A percentile compares a stretch with the other conserved stretches of the same genome.
phyloP scores from a whole-genome alignment of 1,140 invertebrate species.

The Musca vetustissima region DNA sequence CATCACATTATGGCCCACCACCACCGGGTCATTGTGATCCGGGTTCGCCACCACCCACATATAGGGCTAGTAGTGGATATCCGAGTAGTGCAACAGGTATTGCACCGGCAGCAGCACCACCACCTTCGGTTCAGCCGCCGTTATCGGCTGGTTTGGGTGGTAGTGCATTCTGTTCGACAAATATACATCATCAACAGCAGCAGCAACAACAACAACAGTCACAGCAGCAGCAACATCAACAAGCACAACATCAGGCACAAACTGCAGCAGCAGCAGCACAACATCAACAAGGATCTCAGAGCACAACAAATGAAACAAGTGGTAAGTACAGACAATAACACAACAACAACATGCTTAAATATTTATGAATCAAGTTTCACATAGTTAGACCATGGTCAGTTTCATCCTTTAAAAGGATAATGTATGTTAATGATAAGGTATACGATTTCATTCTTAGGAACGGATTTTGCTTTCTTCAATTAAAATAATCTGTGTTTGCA shows the following conservation, averaged over 20 bases:
- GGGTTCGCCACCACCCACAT: constrained; percentile 49
- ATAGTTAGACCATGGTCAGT: no score
- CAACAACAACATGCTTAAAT: not conserved
- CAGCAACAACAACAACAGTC: constrained; percentile 39
- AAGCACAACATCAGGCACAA: constrained; percentile 27
- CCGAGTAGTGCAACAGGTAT: not conserved
- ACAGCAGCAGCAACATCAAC: constrained; percentile 29
- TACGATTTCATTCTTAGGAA: no score
- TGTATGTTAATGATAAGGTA: no score
- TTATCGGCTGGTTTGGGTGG: constrained; percentile 39
- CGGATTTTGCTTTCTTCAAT: no score
- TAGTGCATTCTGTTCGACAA: constrained; percentile 51
- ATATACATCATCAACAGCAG: constrained; percentile 46
- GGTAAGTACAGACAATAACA: constrained; percentile 40
- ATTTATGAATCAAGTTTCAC: not conserved
- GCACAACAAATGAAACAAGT: constrained; percentile 41
- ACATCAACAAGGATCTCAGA: constrained; percentile 30
- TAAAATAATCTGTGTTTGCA: no score
- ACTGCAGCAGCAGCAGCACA: constrained; percentile 20
- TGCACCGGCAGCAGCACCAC: not conserved
- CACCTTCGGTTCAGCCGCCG: constrained; percentile 6
- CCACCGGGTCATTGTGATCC: constrained; percentile 47
- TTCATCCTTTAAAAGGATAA: no score
- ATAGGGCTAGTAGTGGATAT: constrained; percentile 43
- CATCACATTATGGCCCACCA: constrained; percentile 27